Evolutionary conservation across 2,113 vertebrate species (phyloP), one percentile per base, ranked within the genome.

Genomic region (Odontophorus gujanensis): DNA sequence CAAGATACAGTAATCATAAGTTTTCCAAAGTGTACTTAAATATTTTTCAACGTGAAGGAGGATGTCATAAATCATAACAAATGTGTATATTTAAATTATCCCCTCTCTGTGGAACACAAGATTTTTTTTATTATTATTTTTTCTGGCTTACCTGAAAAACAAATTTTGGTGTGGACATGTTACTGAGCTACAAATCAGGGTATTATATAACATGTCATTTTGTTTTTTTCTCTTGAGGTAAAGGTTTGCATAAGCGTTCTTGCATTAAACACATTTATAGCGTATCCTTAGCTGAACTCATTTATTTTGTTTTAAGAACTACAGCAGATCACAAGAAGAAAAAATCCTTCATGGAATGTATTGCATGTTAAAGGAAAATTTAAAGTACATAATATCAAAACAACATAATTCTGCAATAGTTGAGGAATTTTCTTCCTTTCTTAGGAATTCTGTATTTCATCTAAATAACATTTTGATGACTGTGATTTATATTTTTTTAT

Each of bases 71-170:
- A 74, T 28, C 24, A 51, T 28, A 78, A 62, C 9, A 58, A 93
- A 85, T 9, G 3, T 18, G 18, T 32, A 63, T 30, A 42, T 67
- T 45, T 7, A 87, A 80, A 85, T 71, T 30, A 50, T 30, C 6
- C 5, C 32, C 73, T 74, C 16, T 25, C 36, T 87, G 19, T 69
- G 32, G 47, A 79, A 63, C 12, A 43, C 13, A 76, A 68, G 3
- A 7, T 18, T 65, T 1, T 51, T 18, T 65, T 1, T 51, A 16
- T 1, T 1, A n/a, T n/a, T n/a, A n/a, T n/a, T 42, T 74, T 32
- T 61, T 47, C 57, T 59, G 57, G 8, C 28, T 90, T 7, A 32
- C 71, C 65, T 51, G 57, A 42, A 55, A 68, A 95, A 63, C 4
- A 63, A 42, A 68, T 67, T 59, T 67, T 4, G 4, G 6, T 32